Base-by-base conservation (phyloP, 2,888 invertebrate genomes). In the Mythimna albipuncta region DNA sequence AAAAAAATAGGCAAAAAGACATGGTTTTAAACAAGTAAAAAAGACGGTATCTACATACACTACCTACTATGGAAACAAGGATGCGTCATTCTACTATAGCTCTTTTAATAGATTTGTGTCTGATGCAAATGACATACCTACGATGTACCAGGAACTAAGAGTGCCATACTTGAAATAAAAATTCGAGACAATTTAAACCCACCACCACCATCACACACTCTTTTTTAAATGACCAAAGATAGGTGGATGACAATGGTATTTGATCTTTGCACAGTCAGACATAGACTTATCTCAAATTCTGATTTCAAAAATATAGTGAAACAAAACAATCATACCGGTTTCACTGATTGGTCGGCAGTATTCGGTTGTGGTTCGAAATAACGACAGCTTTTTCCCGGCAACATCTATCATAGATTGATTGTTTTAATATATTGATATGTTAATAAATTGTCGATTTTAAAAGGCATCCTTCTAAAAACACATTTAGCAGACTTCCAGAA, bases 221-320 rank as follows among this genome's bases (percentile, higher is more conserved):
- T 19, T 50, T 50, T 50, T 50, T 50, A 50, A 50, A 6, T 50
- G 19, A 50, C 19, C 50, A 50, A 50, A 6, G 16, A 5, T 16
- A 50, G 19, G 50, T 50, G 19, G n/a, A 1, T 50, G 5, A 13
- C 19, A 50, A 50, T 50, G 50, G 19, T n/a, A 50, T 50, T 50
- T 50, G 7, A n/a, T n/a, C 19, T 50, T 7, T n/a, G n/a, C n/a
- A 3, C 2, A 7, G 7, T n/a, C 6, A n/a, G 6, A 2, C 6
- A 50, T 50, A 50, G 7, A 52, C n/a, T 3, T 52, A 52, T 52
- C 50, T 52, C 50, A 7, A 52, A 52, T 52, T 52, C 50, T 2
- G 50, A 52, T n/a, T 52, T 52, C 19, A 52, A 52, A 52, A 52
- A 52, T n/a, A 52, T 52, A n/a, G 50, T 52, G 50, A 52, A 52